These are phyloP conservation scores for Pangasius larnaudii DNA, from an alignment of 2,797 vertebrate genomes.

Conservation along the genomic window DNA sequence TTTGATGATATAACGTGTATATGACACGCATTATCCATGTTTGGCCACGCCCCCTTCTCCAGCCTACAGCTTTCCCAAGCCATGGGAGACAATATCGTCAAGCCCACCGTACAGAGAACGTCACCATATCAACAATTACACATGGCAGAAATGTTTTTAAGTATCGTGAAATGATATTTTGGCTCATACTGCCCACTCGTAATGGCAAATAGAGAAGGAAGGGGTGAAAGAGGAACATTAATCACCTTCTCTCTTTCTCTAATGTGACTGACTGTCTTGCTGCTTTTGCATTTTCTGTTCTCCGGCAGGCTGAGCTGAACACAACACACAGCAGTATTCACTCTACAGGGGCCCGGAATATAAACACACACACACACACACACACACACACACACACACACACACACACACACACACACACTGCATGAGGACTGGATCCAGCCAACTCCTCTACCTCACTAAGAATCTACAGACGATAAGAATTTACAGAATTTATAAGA, in stretches of 20 bases:
- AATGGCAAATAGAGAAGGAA: background rate
- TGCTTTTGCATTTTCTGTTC: background rate
- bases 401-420: background rate
- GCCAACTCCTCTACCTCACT: background rate
- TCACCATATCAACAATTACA: too few species aligned
- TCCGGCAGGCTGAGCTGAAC: background rate
- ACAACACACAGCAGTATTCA: background rate
- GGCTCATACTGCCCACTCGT: background rate
- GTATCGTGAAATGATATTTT: background rate
- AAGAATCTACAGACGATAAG: background rate
- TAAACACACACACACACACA: background rate
- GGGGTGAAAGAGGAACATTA: background rate
- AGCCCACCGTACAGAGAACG: background rate
- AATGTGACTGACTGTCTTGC: background rate
- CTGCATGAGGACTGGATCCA: background rate
- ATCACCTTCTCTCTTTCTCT: background rate
- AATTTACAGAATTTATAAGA: background rate
- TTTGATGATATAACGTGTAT: background rate
- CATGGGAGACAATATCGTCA: background rate
- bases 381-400: background rate
- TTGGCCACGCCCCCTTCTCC: background rate
- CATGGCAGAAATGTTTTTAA: background rate
- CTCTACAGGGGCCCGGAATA: background rate
- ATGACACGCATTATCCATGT: background rate
- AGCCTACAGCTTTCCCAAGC: background rate